Percentiles rank a stretch among this genome's conserved stretches.
Conservation (phyloP, 2,113 vertebrate species). For the Anas platyrhynchos region DNA sequence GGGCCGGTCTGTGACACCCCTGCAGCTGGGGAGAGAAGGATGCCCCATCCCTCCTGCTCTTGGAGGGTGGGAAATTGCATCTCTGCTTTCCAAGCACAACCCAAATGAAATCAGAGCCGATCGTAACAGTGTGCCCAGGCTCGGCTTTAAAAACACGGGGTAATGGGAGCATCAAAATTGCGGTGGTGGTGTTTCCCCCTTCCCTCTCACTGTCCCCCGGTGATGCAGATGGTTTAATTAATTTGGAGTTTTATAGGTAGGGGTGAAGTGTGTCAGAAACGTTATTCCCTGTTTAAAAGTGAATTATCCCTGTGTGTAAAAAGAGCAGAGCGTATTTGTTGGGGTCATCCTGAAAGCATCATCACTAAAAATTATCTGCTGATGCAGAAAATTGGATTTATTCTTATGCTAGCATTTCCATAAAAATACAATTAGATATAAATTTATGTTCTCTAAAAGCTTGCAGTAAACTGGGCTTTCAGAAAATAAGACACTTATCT, state of each 20-base stretch:
- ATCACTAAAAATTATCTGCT: constrained; percentile 19
- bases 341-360: background rate
- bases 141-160: background rate
- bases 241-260: background rate
- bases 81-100: background rate
- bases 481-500: background rate
- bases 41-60: background rate
- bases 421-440: background rate
- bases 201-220: background rate
- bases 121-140: background rate
- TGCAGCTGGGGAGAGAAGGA: background rate
- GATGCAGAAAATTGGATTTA: constrained; percentile 37
- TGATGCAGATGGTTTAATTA: background rate
- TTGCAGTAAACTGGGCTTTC: background rate
- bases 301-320: background rate
- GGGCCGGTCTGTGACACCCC: background rate
- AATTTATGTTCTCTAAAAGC: constrained; percentile 27
- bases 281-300: background rate
- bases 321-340: background rate
- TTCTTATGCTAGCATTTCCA: constrained; percentile 1
- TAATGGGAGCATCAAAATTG: background rate
- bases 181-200: background rate
- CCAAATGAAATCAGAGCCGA: background rate
- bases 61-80: background rate
- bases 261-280: background rate